These are phyloP conservation scores for Aphelinus certus DNA, from an alignment of 1,140 invertebrate genomes.

Conservation along the genomic window DNA sequence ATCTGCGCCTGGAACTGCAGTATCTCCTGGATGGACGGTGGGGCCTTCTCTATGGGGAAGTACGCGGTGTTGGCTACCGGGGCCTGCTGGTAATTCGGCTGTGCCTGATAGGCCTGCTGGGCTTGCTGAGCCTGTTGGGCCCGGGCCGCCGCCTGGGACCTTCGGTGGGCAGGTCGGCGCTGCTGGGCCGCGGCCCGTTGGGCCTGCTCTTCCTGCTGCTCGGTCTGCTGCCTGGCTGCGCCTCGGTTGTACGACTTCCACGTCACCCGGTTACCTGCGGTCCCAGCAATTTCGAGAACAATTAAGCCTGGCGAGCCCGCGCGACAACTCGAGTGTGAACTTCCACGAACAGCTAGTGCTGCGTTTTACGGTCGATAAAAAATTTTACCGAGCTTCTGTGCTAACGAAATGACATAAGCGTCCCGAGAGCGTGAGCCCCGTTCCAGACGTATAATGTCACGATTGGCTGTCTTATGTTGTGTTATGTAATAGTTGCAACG, in stretches of 20 bases:
- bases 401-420: too few species aligned
- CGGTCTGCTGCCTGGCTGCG: conserved; percentile 30
- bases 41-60: conserved; percentile 54
- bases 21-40: conserved; percentile 57
- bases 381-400: too few species aligned
- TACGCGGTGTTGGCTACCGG: conserved; percentile 46
- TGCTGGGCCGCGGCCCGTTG: conserved; percentile 37
- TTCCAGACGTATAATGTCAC: too few species aligned
- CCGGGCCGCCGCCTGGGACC: conserved; percentile 13
- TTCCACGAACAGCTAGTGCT: too few species aligned
- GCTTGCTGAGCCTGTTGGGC: conserved; percentile 44
- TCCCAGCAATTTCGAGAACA: background rate
- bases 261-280: conserved; percentile 56
- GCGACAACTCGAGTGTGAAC: too few species aligned
- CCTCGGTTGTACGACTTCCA: conserved; percentile 58
- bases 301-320: too few species aligned
- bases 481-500: too few species aligned
- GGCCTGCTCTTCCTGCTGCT: conserved; percentile 29
- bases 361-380: too few species aligned
- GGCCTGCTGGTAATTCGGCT: conserved; percentile 55
- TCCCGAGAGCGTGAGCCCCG: too few species aligned
- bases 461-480: too few species aligned
- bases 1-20: conserved; percentile 61
- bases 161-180: conserved; percentile 24
- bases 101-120: conserved; percentile 56